A percentile compares a stretch with the other conserved stretches of the same genome.
Conservation (phyloP, 2,888 invertebrate species). For the Cyrtodaria siliqua region DNA sequence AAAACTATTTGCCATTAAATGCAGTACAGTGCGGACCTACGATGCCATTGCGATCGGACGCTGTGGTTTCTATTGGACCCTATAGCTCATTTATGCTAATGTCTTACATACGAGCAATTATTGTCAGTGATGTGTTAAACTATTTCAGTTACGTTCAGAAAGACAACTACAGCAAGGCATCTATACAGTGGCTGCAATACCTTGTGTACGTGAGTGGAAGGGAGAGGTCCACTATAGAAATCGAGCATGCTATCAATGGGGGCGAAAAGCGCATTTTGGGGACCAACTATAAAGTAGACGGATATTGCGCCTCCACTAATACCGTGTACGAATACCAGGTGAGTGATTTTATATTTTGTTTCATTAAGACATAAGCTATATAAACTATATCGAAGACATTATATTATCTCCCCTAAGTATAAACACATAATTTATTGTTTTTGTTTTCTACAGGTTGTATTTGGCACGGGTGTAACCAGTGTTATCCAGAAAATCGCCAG, state of each 20-base stretch:
- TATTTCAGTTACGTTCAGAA: conserved; percentile 12
- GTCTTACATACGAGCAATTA: too few species aligned
- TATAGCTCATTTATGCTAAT: too few species aligned
- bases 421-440: not conserved
- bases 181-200: not conserved
- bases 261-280: conserved; percentile 17
- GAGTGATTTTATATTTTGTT: not conserved
- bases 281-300: conserved; percentile 30
- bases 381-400: too few species aligned
- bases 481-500: conserved; percentile 15
- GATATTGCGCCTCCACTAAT: conserved; percentile 10
- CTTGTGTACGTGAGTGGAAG: not conserved
- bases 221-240: not conserved
- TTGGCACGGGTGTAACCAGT: conserved; percentile 30
- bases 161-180: conserved; percentile 18
- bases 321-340: conserved; percentile 6
- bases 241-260: conserved; percentile 31
- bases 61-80: too few species aligned
- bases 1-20: too few species aligned
- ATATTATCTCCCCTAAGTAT: not conserved
- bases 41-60: too few species aligned
- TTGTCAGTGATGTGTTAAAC: too few species aligned
- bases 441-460: conserved; percentile 29
- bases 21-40: too few species aligned
- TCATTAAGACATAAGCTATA: not conserved